Evolutionary conservation across 2,113 vertebrate species (phyloP), one percentile per base, ranked within the genome.

Genomic region (Falco punctatus): DNA sequence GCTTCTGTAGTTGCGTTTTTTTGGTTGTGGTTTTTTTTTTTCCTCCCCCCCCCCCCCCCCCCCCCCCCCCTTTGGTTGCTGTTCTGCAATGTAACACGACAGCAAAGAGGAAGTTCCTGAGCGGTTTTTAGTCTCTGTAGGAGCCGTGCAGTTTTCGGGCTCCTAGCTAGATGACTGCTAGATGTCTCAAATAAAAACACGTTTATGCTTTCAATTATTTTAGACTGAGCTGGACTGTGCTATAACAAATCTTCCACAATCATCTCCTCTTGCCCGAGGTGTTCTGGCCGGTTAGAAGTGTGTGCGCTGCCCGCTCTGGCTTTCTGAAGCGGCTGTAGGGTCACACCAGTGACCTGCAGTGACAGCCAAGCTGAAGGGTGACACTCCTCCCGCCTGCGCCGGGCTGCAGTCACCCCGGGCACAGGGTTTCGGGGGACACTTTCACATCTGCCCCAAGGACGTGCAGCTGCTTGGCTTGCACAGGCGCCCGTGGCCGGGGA

Each of bases 81-180:
- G 44, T 94, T 96, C 77, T 96, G 58, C 69, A 96, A 33, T 44
- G 71, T 93, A 67, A 96, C 26, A 19, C 9, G 26, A 83, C 16
- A 89, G 62, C 33, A 82, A 96, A 96, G 95, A 97, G 94, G 92
- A 98, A 98, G 91, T 95, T 82, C 2, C 2, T 1, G 8, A 93
- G 59, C 64, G 69, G 81, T 66, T 94, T 38, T 93, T 84, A 90
- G 10, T 96, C 30, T 22, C 62, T 57, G 62, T 70, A 89, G 40
- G 69, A n/a, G 70, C 78, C 17, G 33, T 78, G 17, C 9, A 4
- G 30, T 66, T 92, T 51, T 8, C 33, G 46, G 85, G 48, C 33
- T 17, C 7, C 1, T 42, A 13, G 49, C 49, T 61, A 38, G 83
- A 59, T 38, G 9, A 7, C 17, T 57, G 22, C 38, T 35, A 35